Evolutionary conservation across 2,888 invertebrate species (phyloP).

Genomic region (Nebria salina): DNA sequence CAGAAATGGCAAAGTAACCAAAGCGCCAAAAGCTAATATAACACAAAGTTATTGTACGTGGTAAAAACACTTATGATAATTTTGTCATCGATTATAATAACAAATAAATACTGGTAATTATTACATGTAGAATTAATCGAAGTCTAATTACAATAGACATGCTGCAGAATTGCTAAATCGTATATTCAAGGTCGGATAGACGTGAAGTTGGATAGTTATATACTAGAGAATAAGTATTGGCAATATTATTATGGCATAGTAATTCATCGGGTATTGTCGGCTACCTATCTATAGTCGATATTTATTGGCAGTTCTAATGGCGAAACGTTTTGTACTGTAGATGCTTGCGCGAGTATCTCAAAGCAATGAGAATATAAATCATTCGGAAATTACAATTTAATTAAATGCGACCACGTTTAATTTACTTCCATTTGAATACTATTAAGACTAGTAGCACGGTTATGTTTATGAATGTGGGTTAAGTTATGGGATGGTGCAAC

Average conservation of each 20-base stretch:
- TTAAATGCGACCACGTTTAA: conserved; percentile 38
- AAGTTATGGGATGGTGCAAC: conserved; percentile 7
- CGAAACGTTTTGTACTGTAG: neutral
- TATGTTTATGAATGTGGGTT: conserved; percentile 27
- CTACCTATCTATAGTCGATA: neutral
- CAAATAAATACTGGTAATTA: conserved; percentile 38
- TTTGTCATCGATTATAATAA: conserved; percentile 20
- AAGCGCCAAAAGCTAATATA: neutral
- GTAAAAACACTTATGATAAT: conserved; percentile 6
- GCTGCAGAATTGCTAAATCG: neutral
- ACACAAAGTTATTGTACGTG: neutral
- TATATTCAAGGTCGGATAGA: neutral
- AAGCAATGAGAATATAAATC: conserved; percentile 29
- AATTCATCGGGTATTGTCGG: neutral
- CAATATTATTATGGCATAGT: neutral
- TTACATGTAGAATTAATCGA: conserved; percentile 39
- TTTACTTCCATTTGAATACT: conserved; percentile 44
- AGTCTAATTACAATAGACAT: neutral
- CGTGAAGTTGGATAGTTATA: neutral
- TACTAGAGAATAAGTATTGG: neutral
- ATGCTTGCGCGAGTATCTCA: conserved; percentile 4
- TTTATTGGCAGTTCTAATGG: conserved; percentile 17
- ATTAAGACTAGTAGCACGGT: conserved; percentile 44
- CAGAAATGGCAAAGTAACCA: no score
- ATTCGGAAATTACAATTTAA: conserved; percentile 46